These are phyloP conservation scores for Drosophila azteca DNA, from an alignment of 1,140 invertebrate genomes.

Conservation along the genomic window DNA sequence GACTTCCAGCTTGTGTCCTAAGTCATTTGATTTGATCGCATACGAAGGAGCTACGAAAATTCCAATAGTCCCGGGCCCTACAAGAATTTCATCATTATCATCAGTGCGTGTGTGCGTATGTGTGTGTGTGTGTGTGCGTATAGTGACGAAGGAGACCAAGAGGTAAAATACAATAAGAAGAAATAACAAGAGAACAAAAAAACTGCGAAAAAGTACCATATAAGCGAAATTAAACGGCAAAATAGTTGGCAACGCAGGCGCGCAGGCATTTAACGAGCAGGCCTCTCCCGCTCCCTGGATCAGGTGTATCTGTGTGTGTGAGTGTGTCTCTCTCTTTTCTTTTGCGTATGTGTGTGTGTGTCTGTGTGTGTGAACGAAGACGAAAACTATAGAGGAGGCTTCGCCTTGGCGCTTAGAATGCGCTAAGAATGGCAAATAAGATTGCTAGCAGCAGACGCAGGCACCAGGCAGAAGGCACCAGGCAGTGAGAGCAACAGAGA, in stretches of 20 bases:
- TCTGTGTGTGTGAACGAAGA: constrained; percentile 20
- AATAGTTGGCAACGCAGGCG: constrained; percentile 75
- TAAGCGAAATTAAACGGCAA: constrained; percentile 81
- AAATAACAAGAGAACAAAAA: constrained; percentile 51
- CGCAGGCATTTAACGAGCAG: constrained; percentile 15
- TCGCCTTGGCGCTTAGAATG: constrained; percentile 65
- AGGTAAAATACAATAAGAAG: constrained; percentile 49
- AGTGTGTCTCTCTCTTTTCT: background rate
- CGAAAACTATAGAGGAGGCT: constrained; percentile 16
- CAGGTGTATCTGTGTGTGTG: constrained; percentile 20
- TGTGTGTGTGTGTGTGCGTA: constrained; percentile 24
- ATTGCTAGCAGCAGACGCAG: constrained; percentile 30
- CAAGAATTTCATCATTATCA: constrained; percentile 66
- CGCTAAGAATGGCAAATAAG: constrained; percentile 81
- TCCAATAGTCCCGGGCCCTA: constrained; percentile 57
- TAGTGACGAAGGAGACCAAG: constrained; percentile 43
- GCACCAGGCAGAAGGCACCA: background rate
- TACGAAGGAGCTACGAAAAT: constrained; percentile 23
- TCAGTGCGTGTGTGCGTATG: constrained; percentile 20
- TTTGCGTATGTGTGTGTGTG: constrained; percentile 9
- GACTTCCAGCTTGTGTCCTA: constrained; percentile 34
- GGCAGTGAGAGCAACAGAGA: constrained; percentile 8
- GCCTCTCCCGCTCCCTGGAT: constrained; percentile 36
- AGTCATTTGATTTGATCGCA: constrained; percentile 47
- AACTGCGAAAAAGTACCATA: constrained; percentile 67